Percentiles rank a stretch among this genome's conserved stretches.
These are phyloP conservation scores for Dromococcyx pavoninus DNA, from an alignment of 2,797 vertebrate genomes.

Conservation along the genomic window DNA sequence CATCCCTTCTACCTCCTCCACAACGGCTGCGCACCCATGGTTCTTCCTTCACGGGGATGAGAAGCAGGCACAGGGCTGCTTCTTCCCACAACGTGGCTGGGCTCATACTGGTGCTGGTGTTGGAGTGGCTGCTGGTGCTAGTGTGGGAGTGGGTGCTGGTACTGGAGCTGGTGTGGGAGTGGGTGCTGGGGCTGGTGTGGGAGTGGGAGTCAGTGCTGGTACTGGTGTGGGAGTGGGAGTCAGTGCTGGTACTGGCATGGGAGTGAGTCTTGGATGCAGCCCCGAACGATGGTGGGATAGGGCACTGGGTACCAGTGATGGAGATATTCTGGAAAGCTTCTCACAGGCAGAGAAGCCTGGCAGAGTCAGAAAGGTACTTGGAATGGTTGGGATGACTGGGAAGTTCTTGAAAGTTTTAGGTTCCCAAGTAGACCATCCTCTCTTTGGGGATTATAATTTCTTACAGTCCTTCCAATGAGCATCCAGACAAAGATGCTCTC, in stretches of 20 bases:
- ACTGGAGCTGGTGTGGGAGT: too few species aligned
- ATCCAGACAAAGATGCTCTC: neutral
- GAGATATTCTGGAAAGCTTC: neutral
- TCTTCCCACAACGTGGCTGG: rapidly evolving
- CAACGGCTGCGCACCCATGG: neutral
- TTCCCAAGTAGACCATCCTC: rapidly evolving
- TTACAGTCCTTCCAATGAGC: rapidly evolving
- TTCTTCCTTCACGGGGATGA: neutral
- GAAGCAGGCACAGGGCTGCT: neutral
- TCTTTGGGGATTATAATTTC: rapidly evolving
- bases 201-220: too few species aligned
- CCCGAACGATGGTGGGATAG: rapidly evolving
- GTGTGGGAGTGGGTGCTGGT: too few species aligned
- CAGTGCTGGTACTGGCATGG: too few species aligned
- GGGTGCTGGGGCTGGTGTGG: too few species aligned
- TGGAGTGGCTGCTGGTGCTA: too few species aligned
- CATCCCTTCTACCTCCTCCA: constrained; percentile 68
- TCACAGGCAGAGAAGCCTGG: neutral
- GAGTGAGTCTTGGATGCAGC: neutral
- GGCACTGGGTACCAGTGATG: rapidly evolving
- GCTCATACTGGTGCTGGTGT: neutral
- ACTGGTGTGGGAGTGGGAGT: too few species aligned
- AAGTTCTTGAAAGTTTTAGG: neutral
- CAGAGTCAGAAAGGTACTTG: neutral
- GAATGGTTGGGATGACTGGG: rapidly evolving